These are phyloP conservation scores for Tangara arthus DNA, from an alignment of 2,797 vertebrate species.

Conservation along the genomic window DNA sequence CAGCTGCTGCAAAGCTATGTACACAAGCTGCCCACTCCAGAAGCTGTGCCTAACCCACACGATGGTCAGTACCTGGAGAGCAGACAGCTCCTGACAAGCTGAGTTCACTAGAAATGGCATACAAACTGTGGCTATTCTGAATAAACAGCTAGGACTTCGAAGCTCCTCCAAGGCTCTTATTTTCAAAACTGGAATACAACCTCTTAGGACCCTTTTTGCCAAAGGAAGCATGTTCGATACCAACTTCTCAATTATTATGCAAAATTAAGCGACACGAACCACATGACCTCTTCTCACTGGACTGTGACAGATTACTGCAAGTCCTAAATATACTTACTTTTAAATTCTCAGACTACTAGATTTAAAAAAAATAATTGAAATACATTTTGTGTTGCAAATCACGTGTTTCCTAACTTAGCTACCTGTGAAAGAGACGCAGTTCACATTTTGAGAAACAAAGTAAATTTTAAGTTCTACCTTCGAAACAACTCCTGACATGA, in stretches of 20 bases:
- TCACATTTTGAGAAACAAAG: not conserved
- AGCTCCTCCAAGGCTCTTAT: not conserved
- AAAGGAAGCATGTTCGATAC: not conserved
- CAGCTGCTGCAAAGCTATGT: not conserved
- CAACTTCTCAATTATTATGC: not conserved
- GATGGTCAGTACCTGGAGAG: not conserved
- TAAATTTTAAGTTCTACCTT: not conserved
- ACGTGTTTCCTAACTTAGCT: not conserved
- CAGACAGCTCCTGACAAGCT: not conserved
- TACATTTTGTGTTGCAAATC: not conserved
- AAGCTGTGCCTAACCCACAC: rapidly evolving
- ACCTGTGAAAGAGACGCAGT: not conserved
- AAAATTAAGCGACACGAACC: not conserved
- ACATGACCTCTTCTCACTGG: not conserved
- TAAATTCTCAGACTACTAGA: not conserved
- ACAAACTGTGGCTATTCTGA: not conserved
- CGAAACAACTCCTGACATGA: not conserved
- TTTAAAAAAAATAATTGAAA: not conserved
- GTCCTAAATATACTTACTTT: not conserved
- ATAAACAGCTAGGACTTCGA: not conserved
- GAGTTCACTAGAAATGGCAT: not conserved
- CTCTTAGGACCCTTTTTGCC: not conserved
- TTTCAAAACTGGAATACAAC: not conserved
- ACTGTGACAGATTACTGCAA: not conserved
- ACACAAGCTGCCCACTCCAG: not conserved